Percentiles rank a stretch among this genome's conserved stretches.
phyloP scores from a whole-genome alignment of 2,888 invertebrate genomes.

The Diaprepes abbreviatus region DNA sequence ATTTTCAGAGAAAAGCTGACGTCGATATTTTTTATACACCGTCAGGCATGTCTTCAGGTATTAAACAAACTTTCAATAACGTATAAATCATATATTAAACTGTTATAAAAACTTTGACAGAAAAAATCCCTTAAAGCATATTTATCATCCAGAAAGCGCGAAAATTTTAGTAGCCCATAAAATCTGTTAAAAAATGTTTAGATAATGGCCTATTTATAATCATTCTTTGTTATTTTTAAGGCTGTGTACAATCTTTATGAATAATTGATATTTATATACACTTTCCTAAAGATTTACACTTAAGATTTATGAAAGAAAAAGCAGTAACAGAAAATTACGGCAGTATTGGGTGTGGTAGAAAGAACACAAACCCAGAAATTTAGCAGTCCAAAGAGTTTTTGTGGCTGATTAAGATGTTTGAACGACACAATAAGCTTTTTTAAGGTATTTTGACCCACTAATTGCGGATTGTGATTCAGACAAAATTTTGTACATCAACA shows the following conservation, averaged over 20 bases:
- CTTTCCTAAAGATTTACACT: no score
- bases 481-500: no score
- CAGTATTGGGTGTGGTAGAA: no score
- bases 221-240: conserved; percentile 12
- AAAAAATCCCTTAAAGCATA: conserved; percentile 18
- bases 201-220: conserved; percentile 13
- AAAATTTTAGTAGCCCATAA: conserved; percentile 10
- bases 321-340: no score
- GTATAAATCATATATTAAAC: conserved; percentile 14
- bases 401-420: no score
- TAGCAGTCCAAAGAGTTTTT: no score
- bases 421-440: no score
- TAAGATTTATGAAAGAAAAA: no score
- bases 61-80: conserved; percentile 2
- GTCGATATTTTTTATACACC: neutral
- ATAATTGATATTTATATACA: conserved; percentile 4
- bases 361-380: no score
- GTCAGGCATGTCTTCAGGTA: neutral
- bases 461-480: no score
- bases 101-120: conserved; percentile 21
- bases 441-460: no score
- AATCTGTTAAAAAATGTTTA: conserved; percentile 3
- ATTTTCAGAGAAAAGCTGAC: neutral
- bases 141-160: conserved; percentile 2
- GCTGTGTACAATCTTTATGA: neutral